A percentile compares a stretch with the other conserved stretches of the same genome.
Conservation (phyloP, 1,140 invertebrate genomes). For the Sinella curviseta region DNA sequence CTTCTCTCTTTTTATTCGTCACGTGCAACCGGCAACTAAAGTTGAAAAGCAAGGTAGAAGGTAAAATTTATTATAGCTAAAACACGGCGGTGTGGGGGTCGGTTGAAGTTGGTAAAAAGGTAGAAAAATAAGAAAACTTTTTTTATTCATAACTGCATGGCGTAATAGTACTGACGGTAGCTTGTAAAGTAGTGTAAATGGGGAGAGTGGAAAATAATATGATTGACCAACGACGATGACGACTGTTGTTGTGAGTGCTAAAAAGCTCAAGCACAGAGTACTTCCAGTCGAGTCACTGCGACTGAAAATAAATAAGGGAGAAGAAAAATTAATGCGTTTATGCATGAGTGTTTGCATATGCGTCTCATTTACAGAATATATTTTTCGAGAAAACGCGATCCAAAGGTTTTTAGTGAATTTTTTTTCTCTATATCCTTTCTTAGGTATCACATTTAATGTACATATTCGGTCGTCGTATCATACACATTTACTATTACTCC, state of each 20-base stretch:
- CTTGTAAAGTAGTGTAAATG: background rate
- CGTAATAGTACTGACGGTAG: too few relatives aligned
- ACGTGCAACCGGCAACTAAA: conserved; percentile 13
- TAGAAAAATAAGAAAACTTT: background rate
- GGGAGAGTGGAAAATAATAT: too few relatives aligned
- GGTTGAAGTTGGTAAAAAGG: background rate
- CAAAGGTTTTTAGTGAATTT: too few relatives aligned
- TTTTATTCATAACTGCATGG: too few relatives aligned
- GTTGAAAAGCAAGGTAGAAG: background rate
- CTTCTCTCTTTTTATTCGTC: background rate
- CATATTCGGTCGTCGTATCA: too few relatives aligned
- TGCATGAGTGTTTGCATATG: conserved; percentile 24
- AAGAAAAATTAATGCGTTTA: conserved; percentile 18
- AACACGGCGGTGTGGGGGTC: background rate
- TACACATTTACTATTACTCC: too few relatives aligned
- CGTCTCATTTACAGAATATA: background rate
- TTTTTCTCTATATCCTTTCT: too few relatives aligned
- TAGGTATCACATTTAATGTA: too few relatives aligned
- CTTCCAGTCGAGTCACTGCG: background rate
- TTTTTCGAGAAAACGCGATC: too few relatives aligned
- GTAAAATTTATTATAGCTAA: background rate
- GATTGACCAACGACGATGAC: background rate
- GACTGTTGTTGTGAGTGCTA: background rate
- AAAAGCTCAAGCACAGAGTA: background rate
- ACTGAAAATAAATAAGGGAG: background rate